A percentile compares a stretch with the other conserved stretches of the same genome.
These are phyloP conservation scores for Procambarus clarkii DNA, from an alignment of 1,140 invertebrate genomes.

Conservation along the genomic window DNA sequence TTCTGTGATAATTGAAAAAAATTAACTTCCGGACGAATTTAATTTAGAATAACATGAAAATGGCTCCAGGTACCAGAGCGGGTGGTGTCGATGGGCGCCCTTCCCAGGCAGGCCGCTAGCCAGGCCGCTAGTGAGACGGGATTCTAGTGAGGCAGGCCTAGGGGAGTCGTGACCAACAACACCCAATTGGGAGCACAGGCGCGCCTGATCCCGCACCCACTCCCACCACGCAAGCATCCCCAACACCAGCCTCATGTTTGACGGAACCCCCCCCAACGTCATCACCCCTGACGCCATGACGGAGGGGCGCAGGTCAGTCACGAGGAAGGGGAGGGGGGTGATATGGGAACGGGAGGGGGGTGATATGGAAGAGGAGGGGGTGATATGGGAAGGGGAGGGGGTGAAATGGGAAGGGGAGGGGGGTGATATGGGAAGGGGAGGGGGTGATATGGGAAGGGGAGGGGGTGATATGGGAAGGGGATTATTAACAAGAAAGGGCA, in stretches of 20 bases:
- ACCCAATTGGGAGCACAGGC: too few relatives aligned
- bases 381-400: not conserved
- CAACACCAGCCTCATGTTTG: constrained; percentile 24
- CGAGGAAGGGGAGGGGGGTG: not conserved
- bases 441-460: not conserved
- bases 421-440: not conserved
- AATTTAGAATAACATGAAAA: too few relatives aligned
- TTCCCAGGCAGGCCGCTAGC: too few relatives aligned
- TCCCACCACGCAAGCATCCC: not conserved
- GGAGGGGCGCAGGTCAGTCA: constrained; percentile 28
- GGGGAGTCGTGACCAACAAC: too few relatives aligned
- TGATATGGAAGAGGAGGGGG: not conserved
- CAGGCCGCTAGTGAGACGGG: too few relatives aligned
- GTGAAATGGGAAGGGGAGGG: not conserved
- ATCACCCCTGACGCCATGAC: constrained; percentile 51
- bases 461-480: not conserved
- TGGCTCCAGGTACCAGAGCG: too few relatives aligned
- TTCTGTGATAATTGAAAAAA: too few relatives aligned
- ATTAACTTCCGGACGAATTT: too few relatives aligned
- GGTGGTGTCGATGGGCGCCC: too few relatives aligned
- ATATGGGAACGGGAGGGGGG: not conserved
- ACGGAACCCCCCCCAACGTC: constrained; percentile 34
- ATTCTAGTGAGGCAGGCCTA: too few relatives aligned
- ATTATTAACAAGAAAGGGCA: not conserved
- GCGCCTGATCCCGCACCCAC: not conserved